Conservation (phyloP, 2,113 vertebrate genomes). For the Sinocyclocheilus anshuiensis region DNA sequence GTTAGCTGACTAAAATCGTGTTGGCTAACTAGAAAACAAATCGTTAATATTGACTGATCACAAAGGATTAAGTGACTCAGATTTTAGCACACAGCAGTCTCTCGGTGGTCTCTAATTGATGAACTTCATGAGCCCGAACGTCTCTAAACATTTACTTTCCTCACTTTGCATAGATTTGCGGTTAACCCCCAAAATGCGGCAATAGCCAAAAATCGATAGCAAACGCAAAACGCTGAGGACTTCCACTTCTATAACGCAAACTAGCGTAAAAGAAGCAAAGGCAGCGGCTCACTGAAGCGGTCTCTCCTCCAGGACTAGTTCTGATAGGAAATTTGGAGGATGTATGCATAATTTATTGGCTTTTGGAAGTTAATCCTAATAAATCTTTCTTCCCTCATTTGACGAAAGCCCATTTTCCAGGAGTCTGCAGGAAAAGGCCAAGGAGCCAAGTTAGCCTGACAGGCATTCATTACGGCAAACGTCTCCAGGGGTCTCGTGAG, state of each 20-base stretch:
- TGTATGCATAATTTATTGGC: conserved; percentile 75
- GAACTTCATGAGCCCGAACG: conserved; percentile 15
- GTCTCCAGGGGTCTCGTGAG: conserved; percentile 49
- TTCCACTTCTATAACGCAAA: conserved; percentile 21
- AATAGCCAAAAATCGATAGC: conserved; percentile 24
- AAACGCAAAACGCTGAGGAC: conserved; percentile 34
- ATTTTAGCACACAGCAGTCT: conserved; percentile 6
- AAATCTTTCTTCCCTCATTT: conserved; percentile 69
- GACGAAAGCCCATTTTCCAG: conserved; percentile 63
- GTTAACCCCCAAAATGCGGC: not conserved
- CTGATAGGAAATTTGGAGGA: conserved; percentile 73
- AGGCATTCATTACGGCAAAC: conserved; percentile 55
- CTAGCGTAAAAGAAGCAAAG: conserved; percentile 13
- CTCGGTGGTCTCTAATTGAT: conserved; percentile 28
- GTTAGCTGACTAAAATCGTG: not conserved
- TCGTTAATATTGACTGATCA: conserved; percentile 18
- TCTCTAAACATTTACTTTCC: conserved; percentile 35
- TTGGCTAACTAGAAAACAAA: conserved; percentile 11
- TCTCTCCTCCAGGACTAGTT: conserved; percentile 60
- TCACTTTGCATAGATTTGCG: conserved; percentile 1
- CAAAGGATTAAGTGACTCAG: conserved; percentile 2
- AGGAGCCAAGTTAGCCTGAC: conserved; percentile 59
- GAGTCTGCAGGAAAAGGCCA: conserved; percentile 55
- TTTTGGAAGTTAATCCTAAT: conserved; percentile 78
- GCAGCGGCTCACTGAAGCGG: conserved; percentile 55